Evolutionary conservation across 2,797 vertebrate species (phyloP).

Genomic region (Microcaecilia unicolor): DNA sequence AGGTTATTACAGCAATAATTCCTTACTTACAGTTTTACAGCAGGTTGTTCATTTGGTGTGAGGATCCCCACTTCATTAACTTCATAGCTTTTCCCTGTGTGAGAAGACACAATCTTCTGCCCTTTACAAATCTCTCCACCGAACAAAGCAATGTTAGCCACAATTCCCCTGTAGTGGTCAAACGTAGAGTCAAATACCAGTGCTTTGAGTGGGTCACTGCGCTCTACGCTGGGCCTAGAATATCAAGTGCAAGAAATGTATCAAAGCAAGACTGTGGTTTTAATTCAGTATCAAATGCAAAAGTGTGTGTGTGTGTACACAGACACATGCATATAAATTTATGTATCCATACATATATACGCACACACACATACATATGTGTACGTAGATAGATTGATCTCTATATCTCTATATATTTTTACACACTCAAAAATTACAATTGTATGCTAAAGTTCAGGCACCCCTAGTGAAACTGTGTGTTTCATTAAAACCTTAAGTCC

Average conservation of each 20-base stretch:
- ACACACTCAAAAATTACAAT: too few species aligned
- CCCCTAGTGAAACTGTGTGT: too few species aligned
- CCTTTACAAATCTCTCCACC: conserved; percentile 78
- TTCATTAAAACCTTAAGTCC: too few species aligned
- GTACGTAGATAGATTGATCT: too few species aligned
- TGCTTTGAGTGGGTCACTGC: conserved; percentile 70
- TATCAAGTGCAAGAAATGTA: conserved; percentile 1
- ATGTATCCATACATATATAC: too few species aligned
- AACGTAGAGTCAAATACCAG: conserved; percentile 93
- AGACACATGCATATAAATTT: too few species aligned
- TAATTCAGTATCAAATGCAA: background rate
- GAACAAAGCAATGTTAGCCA: conserved; percentile 81
- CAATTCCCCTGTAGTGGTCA: conserved; percentile 85
- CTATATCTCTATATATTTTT: too few species aligned
- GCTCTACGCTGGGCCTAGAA: conserved; percentile 60
- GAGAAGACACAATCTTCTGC: conserved; percentile 70
- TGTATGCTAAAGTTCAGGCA: too few species aligned
- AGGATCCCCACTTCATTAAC: conserved; percentile 88
- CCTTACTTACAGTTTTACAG: conserved; percentile 69
- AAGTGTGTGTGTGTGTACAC: too few species aligned
- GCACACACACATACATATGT: too few species aligned
- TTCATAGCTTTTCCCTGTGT: conserved; percentile 79
- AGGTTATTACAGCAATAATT: background rate
- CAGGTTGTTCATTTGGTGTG: conserved; percentile 71
- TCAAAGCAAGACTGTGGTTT: background rate